Evolutionary conservation across 2,113 vertebrate species (phyloP), one percentile per base, ranked within the genome.

Genomic region (Thryonomys swinderianus): DNA sequence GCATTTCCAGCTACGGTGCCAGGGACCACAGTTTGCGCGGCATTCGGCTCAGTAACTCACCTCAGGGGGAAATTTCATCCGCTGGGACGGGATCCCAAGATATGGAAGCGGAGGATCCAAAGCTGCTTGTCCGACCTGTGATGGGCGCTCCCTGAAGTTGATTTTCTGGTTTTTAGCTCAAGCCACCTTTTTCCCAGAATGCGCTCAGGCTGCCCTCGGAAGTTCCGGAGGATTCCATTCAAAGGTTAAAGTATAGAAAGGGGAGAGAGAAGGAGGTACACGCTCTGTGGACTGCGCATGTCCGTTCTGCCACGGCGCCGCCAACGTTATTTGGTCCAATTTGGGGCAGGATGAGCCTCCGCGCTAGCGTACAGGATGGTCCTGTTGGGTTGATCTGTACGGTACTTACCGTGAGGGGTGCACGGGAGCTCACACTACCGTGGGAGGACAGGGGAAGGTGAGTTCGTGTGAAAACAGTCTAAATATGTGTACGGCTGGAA

Each of bases 281-380:
- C 7, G 27, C 2, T 71, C 4, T 85, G 34, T 73, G 45, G 45
- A 3, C 20, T n/a, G 17, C 14, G 8, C 7, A 3, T 20, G 17
- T 37, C 3, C 17, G 7, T 85, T 62, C 40, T 71, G n/a, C 34
- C 30, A 6, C 78, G 25, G 13, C 20, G 23, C 45, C 20, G 0
- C 27, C 14, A 71, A 12, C 62, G 23, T 86, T 20, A 12, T 23
- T 11, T 37, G 71, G 69, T 6, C 25, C 57, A 23, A 23, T 11
- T 25, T 5, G 4, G 48, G n/a, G 37, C 20, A 11, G 9, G 5
- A 7, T 32, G 30, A 16, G 51, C 62, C 2, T n/a, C 30, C 0
- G 13, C 10, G 8, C 53, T 45, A 20, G 32, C 61, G n/a, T 27
- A 7, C 30, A 61, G 27, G 82, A 76, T 64, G 23, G 0, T 9